Percentiles rank a stretch among this genome's conserved stretches.
Evolutionary conservation across 2,888 invertebrate species (phyloP).

Genomic region (Dastarcus helophoroides): DNA sequence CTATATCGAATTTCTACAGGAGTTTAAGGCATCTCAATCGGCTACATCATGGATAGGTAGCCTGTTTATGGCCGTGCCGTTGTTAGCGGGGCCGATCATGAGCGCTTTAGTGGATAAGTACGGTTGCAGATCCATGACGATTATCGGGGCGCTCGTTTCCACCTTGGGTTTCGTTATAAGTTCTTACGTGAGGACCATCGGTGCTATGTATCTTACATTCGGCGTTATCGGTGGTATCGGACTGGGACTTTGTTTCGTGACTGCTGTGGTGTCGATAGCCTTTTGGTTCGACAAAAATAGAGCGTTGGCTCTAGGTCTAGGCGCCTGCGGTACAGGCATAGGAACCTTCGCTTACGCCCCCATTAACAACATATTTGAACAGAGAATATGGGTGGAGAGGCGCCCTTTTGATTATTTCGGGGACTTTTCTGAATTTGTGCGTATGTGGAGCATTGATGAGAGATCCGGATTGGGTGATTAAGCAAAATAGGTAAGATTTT

Average conservation of each 20-base stretch:
- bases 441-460: conserved; percentile 80
- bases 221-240: conserved; percentile 77
- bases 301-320: conserved; percentile 74
- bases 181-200: conserved; percentile 57
- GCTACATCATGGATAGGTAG: conserved; percentile 53
- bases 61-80: conserved; percentile 46
- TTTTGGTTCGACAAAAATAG: conserved; percentile 87
- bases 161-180: conserved; percentile 67
- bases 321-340: conserved; percentile 80
- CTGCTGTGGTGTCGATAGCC: conserved; percentile 83
- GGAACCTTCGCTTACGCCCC: conserved; percentile 85
- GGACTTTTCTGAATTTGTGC: conserved; percentile 72
- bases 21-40: conserved; percentile 69
- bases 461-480: conserved; percentile 75
- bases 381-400: conserved; percentile 78
- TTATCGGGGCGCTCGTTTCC: conserved; percentile 57
- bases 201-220: conserved; percentile 73
- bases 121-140: conserved; percentile 43
- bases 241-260: conserved; percentile 74
- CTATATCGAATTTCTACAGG: conserved; percentile 68
- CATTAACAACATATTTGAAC: conserved; percentile 66
- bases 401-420: conserved; percentile 67
- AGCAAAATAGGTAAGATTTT: conserved; percentile 48
- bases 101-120: conserved; percentile 76
- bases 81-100: conserved; percentile 73